These are phyloP conservation scores for Otolemur crassicaudatus DNA, from an alignment of 2,797 vertebrate species.

Conservation along the genomic window DNA sequence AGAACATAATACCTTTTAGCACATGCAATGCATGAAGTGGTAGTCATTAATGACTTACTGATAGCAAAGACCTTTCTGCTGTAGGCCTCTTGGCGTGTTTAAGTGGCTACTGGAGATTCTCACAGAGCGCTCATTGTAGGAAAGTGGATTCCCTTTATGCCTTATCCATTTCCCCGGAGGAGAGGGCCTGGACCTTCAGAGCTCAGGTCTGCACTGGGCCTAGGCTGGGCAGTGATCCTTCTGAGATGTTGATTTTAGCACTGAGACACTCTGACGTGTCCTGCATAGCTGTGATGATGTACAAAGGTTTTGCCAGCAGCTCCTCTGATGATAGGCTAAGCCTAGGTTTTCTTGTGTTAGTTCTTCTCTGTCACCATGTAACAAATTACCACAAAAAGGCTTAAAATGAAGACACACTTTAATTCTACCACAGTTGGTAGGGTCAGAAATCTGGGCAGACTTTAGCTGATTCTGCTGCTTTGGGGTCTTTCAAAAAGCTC, in stretches of 20 bases:
- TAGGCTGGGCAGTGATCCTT: neutral
- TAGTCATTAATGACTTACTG: neutral
- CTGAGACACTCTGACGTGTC: neutral
- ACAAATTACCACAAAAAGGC: neutral
- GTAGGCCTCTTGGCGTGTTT: neutral
- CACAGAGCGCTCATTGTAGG: rapidly evolving
- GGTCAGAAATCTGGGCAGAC: neutral
- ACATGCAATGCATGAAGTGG: neutral
- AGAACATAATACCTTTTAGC: slow-evolving; percentile 36
- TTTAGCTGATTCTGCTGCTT: neutral
- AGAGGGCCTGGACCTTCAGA: neutral
- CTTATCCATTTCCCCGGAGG: rapidly evolving
- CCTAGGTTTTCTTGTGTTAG: neutral
- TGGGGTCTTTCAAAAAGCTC: neutral
- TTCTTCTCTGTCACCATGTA: neutral
- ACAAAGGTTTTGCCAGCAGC: neutral
- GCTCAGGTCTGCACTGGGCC: neutral
- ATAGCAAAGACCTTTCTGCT: slow-evolving; percentile 2
- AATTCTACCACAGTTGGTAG: neutral
- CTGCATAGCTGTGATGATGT: neutral
- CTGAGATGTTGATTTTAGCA: neutral
- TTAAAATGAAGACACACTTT: neutral
- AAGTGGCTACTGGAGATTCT: neutral
- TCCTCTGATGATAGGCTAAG: neutral
- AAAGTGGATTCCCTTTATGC: neutral